Evolutionary conservation across 2,113 vertebrate species (phyloP).

Genomic region (Eidolon helvum): DNA sequence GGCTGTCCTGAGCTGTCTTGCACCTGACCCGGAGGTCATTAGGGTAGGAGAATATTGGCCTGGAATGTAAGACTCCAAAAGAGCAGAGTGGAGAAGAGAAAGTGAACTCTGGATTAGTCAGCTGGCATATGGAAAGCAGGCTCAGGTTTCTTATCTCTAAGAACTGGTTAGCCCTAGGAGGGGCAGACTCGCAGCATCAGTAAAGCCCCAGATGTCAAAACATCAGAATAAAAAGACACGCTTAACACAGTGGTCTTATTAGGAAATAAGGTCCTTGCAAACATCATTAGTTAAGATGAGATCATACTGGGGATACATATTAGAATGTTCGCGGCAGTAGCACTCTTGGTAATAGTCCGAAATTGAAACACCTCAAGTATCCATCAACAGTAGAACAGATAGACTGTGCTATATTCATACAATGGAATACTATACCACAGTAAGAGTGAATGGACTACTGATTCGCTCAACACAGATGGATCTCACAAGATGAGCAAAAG

Average conservation of each 20-base stretch:
- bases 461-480: background rate
- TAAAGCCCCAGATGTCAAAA: background rate
- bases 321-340: background rate
- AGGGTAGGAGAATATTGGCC: background rate
- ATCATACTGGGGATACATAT: background rate
- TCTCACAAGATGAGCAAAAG: background rate
- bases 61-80: background rate
- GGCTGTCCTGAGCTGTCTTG: background rate
- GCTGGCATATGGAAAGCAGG: rapidly evolving
- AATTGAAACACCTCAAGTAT: background rate
- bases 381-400: background rate
- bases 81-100: background rate
- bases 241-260: background rate
- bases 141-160: background rate
- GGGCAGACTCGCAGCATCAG: background rate
- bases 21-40: background rate
- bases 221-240: background rate
- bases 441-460: background rate
- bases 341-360: background rate
- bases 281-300: background rate
- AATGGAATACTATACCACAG: background rate
- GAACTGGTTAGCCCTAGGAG: background rate
- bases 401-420: background rate
- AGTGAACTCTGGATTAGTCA: background rate
- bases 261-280: background rate